Percentiles rank a stretch among this genome's conserved stretches.
Conservation (phyloP, 1,140 invertebrate genomes). For the Maniola jurtina region DNA sequence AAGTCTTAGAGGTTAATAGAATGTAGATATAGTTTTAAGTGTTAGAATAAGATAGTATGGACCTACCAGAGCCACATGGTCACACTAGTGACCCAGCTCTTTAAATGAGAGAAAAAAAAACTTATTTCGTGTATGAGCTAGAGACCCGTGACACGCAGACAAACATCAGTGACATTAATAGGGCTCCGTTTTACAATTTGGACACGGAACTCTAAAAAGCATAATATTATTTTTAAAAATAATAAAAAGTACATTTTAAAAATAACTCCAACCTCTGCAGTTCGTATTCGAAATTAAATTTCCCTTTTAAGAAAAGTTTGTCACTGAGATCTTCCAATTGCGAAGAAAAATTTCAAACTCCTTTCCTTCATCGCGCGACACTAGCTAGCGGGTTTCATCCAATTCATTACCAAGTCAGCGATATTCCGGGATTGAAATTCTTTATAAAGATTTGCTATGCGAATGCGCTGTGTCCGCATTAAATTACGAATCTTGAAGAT, state of each 20-base stretch:
- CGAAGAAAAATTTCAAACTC: slow-evolving; percentile 17
- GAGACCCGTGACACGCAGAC: no score
- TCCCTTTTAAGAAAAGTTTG: not conserved
- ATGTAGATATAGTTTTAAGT: no score
- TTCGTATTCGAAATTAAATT: not conserved
- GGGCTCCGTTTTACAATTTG: no score
- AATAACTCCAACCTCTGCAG: not conserved
- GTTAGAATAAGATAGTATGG: no score
- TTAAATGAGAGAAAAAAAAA: no score
- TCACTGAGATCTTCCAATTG: slow-evolving; percentile 16
- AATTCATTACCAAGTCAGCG: slow-evolving; percentile 24
- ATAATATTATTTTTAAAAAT: no score
- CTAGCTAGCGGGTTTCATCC: slow-evolving; percentile 15
- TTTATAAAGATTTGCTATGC: slow-evolving; percentile 16
- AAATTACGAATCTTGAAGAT: not conserved
- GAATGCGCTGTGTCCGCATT: slow-evolving; percentile 8
- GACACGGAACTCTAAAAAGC: no score
- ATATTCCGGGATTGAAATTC: slow-evolving; percentile 25
- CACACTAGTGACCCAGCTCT: no score
- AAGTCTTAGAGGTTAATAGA: no score
- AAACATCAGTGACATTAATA: no score
- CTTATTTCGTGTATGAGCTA: no score
- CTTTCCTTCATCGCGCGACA: not conserved
- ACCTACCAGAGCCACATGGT: no score
- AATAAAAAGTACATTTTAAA: not conserved